Evolutionary conservation across 2,888 invertebrate genomes (phyloP), one percentile per base, ranked within the genome.

Genomic region (Drosophila tanythrix): DNA sequence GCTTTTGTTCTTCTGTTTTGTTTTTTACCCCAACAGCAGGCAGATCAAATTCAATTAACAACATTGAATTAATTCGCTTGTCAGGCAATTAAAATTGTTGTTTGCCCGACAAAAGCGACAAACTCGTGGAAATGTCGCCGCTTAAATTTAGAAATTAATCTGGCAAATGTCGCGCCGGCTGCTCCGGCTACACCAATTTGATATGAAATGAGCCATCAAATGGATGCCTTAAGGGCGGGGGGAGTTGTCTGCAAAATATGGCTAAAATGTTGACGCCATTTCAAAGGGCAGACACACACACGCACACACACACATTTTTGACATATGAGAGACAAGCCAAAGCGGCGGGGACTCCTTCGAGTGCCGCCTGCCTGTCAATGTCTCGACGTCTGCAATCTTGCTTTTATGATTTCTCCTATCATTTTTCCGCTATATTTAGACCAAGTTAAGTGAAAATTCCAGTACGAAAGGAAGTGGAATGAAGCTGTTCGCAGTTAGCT

Each of bases 11-110:
- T 46, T 25, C 25, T 2, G 52, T 67, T 83, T 25, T 38, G 3
- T 13, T 46, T 46, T 46, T 25, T 46, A 80, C 83, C 78, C 78
- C 72, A 88, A 80, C 84, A 86, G 79, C 88, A 29, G 79, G 73
- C 88, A 89, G 87, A 91, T 92, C 93, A 92, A 89, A 91, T 90
- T 88, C 92, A 92, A 93, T 92, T 92, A 93, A 91, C 92, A 89
- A 89, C 92, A 90, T 87, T 91, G 91, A 92, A 92, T 92, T 91
- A 92, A 92, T 92, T 92, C 92, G 85, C 88, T 89, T 91, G 92
- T 91, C 91, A 91, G 86, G 83, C 90, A 90, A 92, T 92, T 92
- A 92, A 92, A 92, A 92, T 92, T 85, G 80, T 80, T 88, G 56
- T 57, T 70, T 35, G 70, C 43, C 66, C 35, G 62, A 61, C 7